A percentile compares a stretch with the other conserved stretches of the same genome.
Conservation (phyloP, 2,797 vertebrate genomes). For the Urocyon cinereoargenteus region DNA sequence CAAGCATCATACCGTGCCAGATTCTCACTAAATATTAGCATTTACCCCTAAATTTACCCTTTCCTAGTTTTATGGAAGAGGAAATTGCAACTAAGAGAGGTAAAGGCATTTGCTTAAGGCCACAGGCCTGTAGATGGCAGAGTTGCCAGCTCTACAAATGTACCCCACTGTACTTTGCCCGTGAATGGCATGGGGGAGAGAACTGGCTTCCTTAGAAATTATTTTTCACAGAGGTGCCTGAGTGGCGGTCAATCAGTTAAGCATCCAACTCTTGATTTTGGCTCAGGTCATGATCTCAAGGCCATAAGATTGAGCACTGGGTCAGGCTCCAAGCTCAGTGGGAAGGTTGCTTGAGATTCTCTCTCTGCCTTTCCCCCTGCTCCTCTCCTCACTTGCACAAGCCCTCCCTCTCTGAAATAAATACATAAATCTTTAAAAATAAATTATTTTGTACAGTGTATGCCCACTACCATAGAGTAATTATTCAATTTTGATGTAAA, state of each 20-base stretch:
- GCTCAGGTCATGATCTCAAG: neutral
- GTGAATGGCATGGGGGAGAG: neutral
- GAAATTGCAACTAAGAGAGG: neutral
- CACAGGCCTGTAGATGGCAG: neutral
- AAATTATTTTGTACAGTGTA: neutral
- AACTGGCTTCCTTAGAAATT: neutral
- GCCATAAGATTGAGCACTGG: neutral
- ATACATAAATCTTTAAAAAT: neutral
- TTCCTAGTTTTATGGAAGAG: slow-evolving; percentile 33
- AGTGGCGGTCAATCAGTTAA: neutral
- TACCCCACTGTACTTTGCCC: neutral
- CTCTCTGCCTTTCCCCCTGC: neutral
- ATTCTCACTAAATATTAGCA: slow-evolving; percentile 8
- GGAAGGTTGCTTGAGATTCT: neutral
- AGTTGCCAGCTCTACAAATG: neutral
- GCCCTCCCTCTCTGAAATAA: neutral
- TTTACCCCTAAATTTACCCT: neutral
- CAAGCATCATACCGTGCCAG: neutral
- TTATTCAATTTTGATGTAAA: slow-evolving; percentile 39
- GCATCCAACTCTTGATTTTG: neutral
- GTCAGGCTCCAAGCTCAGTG: neutral
- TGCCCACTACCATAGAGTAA: neutral
- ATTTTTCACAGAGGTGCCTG: neutral
- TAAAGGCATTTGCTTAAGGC: neutral
- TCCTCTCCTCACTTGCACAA: neutral